Conservation (phyloP, 2,113 vertebrate species). For the Seriola rivoliana region DNA sequence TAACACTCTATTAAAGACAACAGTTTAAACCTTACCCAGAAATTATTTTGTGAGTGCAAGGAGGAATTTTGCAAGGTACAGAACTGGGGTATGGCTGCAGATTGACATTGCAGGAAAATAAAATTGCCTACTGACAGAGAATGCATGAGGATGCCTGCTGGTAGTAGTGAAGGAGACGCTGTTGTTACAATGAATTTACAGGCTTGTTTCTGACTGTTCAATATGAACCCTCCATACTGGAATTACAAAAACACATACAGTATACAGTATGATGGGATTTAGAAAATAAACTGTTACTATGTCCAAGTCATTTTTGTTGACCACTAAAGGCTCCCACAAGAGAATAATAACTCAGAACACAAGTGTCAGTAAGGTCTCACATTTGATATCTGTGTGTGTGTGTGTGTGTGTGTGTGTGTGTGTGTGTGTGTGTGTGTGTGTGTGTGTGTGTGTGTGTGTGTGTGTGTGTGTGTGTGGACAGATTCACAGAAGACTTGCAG, state of each 20-base stretch:
- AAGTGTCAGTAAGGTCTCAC: not conserved
- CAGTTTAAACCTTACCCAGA: not conserved
- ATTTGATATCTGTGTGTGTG: slow-evolving; percentile 3
- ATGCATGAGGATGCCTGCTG: not conserved
- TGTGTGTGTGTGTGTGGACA: not conserved
- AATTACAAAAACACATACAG: not conserved
- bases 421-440: not conserved
- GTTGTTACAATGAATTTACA: not conserved
- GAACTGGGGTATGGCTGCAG: not conserved
- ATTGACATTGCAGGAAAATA: not conserved
- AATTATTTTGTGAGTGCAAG: not conserved
- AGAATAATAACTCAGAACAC: not conserved
- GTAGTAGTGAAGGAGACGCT: not conserved
- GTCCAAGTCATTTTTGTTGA: not conserved
- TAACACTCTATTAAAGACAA: not conserved
- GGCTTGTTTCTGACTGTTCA: not conserved
- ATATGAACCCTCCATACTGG: not conserved
- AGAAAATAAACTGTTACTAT: not conserved
- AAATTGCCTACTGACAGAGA: not conserved
- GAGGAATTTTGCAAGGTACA: not conserved
- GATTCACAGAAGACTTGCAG: not conserved
- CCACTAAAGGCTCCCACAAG: not conserved
- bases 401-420: not conserved
- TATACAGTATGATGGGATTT: not conserved
- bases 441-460: not conserved